phyloP scores from a whole-genome alignment of 2,888 invertebrate species.

The Dryadula phaetusa region DNA sequence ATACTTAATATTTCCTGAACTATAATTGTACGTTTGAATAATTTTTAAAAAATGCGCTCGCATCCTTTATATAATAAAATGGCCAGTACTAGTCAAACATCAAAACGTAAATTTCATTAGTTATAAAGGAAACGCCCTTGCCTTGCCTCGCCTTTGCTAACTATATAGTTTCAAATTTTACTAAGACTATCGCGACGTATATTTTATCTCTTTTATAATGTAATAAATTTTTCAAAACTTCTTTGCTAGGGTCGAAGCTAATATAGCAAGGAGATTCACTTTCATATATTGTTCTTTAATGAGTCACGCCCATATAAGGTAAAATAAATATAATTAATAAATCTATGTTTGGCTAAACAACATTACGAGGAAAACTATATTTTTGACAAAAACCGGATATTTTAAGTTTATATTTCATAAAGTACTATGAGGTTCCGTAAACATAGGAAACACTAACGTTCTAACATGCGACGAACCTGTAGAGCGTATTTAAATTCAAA shows the following conservation, averaged over 20 bases:
- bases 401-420: background rate
- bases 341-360: background rate
- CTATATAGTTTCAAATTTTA: constrained; percentile 5
- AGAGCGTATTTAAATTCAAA: constrained; percentile 9
- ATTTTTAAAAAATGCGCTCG: background rate
- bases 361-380: background rate
- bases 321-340: background rate
- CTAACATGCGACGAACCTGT: constrained; percentile 1
- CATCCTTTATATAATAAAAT: background rate
- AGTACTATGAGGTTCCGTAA: constrained; percentile 5
- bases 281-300: background rate
- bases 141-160: constrained; percentile 17
- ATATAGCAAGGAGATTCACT: too few relatives aligned
- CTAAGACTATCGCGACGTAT: background rate
- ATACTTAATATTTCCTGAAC: background rate
- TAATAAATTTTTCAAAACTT: too few relatives aligned
- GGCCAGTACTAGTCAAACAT: background rate
- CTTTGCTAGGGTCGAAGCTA: too few relatives aligned
- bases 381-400: background rate
- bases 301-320: background rate
- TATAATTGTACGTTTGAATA: background rate
- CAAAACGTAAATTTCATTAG: constrained; percentile 9
- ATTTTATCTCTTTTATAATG: background rate
- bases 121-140: constrained; percentile 23
- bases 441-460: constrained; percentile 3